Conservation (phyloP, 2,888 invertebrate species). For the Pseudoips prasinana region DNA sequence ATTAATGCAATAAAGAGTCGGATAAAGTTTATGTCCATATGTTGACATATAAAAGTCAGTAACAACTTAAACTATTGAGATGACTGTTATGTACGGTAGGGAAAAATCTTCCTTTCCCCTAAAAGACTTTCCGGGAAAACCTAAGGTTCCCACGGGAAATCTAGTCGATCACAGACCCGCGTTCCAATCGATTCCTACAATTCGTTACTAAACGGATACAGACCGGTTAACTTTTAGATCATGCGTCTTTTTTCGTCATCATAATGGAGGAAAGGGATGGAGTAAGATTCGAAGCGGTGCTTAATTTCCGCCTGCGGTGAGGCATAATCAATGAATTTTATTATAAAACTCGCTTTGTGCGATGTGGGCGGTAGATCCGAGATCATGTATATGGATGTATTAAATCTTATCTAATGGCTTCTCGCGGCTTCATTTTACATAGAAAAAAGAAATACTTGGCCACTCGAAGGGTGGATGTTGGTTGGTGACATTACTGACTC, state of each 20-base stretch:
- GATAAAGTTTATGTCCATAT: no score
- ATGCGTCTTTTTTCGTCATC: slow-evolving; percentile 30
- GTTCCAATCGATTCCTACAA: slow-evolving; percentile 16
- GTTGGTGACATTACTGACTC: no score
- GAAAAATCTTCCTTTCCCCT: neutral
- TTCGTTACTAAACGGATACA: slow-evolving; percentile 18
- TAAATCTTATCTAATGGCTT: slow-evolving; percentile 26
- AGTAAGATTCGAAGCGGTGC: slow-evolving; percentile 32
- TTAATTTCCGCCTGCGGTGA: slow-evolving; percentile 35
- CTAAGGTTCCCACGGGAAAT: slow-evolving; percentile 22
- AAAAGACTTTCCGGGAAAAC: slow-evolving; percentile 1
- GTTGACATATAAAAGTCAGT: no score
- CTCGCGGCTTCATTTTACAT: slow-evolving; percentile 17
- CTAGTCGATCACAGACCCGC: slow-evolving; percentile 16
- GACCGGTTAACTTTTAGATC: slow-evolving; percentile 31
- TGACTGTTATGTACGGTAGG: neutral
- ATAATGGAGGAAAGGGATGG: slow-evolving; percentile 34
- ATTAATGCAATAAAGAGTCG: no score
- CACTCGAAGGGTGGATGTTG: no score
- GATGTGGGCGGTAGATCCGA: slow-evolving; percentile 26
- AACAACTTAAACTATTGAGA: slow-evolving; percentile 1
- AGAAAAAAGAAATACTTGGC: slow-evolving; percentile 11
- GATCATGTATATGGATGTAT: slow-evolving; percentile 17
- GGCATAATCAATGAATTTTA: slow-evolving; percentile 35
- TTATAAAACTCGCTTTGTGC: slow-evolving; percentile 25